phyloP scores from a whole-genome alignment of 2,888 invertebrate species.

The Drosophila recens region DNA sequence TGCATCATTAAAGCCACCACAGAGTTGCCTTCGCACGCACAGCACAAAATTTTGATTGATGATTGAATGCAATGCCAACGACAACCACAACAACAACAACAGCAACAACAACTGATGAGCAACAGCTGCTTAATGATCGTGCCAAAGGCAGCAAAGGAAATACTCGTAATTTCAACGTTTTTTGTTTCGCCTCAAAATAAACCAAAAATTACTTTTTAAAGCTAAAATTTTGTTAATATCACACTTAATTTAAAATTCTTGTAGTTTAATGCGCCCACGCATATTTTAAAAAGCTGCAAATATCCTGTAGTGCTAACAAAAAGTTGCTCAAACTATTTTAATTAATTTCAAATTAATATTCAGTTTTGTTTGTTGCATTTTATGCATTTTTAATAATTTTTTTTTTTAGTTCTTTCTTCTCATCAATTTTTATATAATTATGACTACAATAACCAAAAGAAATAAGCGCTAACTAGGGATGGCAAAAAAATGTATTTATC shows the following conservation, averaged over 20 bases:
- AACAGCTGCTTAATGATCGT: slow-evolving; percentile 78
- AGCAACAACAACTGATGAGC: slow-evolving; percentile 52
- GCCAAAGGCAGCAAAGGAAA: slow-evolving; percentile 50
- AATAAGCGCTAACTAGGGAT: no score
- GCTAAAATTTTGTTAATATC: slow-evolving; percentile 15
- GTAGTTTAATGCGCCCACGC: slow-evolving; percentile 15
- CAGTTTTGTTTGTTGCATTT: no score
- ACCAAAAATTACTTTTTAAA: slow-evolving; percentile 1
- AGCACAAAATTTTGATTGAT: slow-evolving; percentile 77
- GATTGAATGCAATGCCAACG: slow-evolving; percentile 71
- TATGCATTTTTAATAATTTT: no score
- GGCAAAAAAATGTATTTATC: no score
- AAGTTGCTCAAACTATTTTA: no score
- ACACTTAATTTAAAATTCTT: neutral
- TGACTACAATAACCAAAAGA: no score
- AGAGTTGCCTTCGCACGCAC: slow-evolving; percentile 72
- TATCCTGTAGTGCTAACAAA: neutral
- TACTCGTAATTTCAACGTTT: slow-evolving; percentile 44
- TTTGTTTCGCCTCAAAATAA: slow-evolving; percentile 14
- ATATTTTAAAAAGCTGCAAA: neutral
- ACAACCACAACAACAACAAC: slow-evolving; percentile 34
- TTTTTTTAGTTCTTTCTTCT: no score
- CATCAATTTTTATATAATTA: no score
- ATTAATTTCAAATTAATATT: no score
- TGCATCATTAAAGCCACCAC: slow-evolving; percentile 46